phyloP scores from a whole-genome alignment of 2,888 invertebrate genomes.

The Cistogaster globosa region DNA sequence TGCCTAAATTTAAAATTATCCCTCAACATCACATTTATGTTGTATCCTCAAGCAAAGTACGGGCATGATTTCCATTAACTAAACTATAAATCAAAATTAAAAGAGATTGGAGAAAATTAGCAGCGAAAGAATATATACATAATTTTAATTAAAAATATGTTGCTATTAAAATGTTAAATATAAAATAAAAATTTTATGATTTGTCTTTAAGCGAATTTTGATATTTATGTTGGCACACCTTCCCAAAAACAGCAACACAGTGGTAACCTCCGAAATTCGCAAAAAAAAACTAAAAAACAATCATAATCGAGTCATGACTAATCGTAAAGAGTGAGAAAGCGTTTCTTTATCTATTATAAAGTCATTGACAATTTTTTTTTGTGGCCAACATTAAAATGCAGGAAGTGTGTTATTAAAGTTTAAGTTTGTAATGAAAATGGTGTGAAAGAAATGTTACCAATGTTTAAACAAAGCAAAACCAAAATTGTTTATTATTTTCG shows the following conservation, averaged over 20 bases:
- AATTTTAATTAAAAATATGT: constrained; percentile 1
- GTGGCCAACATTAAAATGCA: neutral
- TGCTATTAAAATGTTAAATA: neutral
- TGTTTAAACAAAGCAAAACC: no score
- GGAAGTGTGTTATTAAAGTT: constrained; percentile 5
- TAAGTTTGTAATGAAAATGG: neutral
- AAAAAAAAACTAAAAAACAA: constrained; percentile 24
- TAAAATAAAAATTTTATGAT: neutral
- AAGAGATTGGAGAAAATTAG: neutral
- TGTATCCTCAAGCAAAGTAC: constrained; percentile 20
- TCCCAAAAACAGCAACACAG: neutral
- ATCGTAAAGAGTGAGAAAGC: constrained; percentile 67
- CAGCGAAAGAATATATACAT: neutral
- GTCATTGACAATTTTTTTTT: constrained; percentile 44
- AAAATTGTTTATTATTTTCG: no score
- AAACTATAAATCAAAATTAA: constrained; percentile 40
- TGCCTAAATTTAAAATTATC: constrained; percentile 58
- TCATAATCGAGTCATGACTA: constrained; percentile 65
- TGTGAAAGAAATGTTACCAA: no score
- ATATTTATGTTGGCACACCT: neutral
- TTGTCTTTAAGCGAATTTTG: neutral
- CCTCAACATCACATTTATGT: constrained; percentile 50
- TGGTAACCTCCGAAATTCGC: no score
- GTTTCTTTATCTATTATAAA: constrained; percentile 47
- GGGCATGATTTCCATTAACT: constrained; percentile 43